These are phyloP conservation scores for Polyommatus icarus DNA, from an alignment of 2,888 invertebrate species.

Conservation along the genomic window DNA sequence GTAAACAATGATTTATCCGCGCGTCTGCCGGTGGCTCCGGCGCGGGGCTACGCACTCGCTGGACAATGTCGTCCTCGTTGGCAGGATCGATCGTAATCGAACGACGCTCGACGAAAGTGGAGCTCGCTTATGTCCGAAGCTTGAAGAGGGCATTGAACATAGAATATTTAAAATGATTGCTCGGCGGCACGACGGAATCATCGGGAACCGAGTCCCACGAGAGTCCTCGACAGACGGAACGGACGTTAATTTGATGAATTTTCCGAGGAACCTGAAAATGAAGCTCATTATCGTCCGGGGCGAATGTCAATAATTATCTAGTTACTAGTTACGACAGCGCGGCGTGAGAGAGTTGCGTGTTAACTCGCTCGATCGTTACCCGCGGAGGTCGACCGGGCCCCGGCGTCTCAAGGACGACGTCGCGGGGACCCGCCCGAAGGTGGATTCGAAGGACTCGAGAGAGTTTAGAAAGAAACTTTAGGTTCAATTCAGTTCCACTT, in stretches of 20 bases:
- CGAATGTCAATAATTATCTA: background rate
- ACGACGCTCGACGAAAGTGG: background rate
- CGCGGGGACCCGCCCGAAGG: background rate
- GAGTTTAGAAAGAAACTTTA: background rate
- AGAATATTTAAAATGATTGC: no score
- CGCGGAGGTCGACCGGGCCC: background rate
- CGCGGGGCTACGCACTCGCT: background rate
- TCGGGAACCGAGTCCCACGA: background rate
- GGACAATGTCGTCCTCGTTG: background rate
- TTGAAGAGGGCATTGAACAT: background rate
- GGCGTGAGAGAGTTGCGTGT: conserved; percentile 16
- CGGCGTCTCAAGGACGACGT: background rate
- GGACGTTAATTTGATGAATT: background rate
- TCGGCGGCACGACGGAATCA: no score
- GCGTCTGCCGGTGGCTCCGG: background rate
- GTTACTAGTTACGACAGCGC: background rate
- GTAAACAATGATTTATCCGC: conserved; percentile 18
- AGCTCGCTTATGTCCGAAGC: background rate
- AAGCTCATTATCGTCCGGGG: background rate
- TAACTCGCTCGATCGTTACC: conserved; percentile 1
- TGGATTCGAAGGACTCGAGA: background rate
- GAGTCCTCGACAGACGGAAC: background rate
- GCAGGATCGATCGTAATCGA: background rate
- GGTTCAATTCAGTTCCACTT: background rate
- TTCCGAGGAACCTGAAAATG: background rate